Evolutionary conservation across 35 echinoderm and acorn worm genomes (phyloP), one percentile per base, ranked within the genome.

Genomic region (Diadema setosum): DNA sequence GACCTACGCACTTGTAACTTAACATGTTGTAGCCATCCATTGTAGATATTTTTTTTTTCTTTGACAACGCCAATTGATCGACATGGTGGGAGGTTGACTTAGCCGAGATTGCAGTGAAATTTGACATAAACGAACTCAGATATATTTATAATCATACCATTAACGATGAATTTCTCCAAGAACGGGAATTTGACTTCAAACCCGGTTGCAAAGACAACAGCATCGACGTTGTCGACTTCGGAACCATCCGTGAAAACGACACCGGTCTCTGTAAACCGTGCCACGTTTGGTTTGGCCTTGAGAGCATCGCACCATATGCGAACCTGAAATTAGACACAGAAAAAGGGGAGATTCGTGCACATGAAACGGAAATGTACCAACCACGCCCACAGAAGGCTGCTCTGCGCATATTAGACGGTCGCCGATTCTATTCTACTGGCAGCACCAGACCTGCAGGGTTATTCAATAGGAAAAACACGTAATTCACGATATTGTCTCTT

Each of bases 171-270:
- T 2, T 85, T 44, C 40, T 94, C 92, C 48, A 94, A 80, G 49
- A 81, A 90, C 14, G 81, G 48, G 24, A 74, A 90, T 15, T 46
- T 61, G 16, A 94, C 26, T 27, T 85, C 42, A 39, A 90, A 94
- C 11, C 92, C 92, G 39, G 92, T 94, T 30, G 87, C 92, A 48
- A 94, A 90, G 11, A 94, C 30, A 3, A 90, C 92, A 20, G 82
- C 87, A 40, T 94, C 87, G 25, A 94, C 31, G 18, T 85, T 78
- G 17, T 90, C 87, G 7, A 94, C 12, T 21, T 25, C 44, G 5
- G 50, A 35, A 15, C 87, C 92, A 58, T 94, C 92, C 43, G 23
- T 39, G 49, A 94, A 90, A 42, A 84, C 87, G 6, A 94, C 92
- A 16, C 92, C 92, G 49, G 76, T 90, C 35, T 29, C 12, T 0